phyloP scores from a whole-genome alignment of 2,113 vertebrate species.

The Prinia subflava region DNA sequence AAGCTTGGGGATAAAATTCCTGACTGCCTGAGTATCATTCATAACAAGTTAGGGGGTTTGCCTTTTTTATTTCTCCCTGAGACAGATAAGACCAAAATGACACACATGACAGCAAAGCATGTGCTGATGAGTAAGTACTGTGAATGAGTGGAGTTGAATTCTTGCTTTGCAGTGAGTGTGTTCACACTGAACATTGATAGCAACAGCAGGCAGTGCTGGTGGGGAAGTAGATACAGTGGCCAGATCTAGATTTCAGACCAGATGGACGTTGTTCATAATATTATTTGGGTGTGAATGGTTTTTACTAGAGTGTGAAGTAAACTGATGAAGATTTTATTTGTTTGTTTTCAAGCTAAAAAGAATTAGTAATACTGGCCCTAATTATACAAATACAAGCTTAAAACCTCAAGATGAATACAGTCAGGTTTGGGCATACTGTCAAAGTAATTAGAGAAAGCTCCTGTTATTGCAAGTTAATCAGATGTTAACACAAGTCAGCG shows the following conservation, averaged over 20 bases:
- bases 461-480: not conserved
- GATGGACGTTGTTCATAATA: conserved; percentile 11
- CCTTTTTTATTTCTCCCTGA: not conserved
- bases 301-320: conserved; percentile 32
- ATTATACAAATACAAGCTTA: not conserved
- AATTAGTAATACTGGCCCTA: not conserved
- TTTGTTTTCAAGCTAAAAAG: not conserved
- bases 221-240: not conserved
- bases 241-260: conserved; percentile 21
- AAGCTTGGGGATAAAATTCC: not conserved
- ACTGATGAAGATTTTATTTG: not conserved
- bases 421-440: not conserved
- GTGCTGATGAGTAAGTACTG: not conserved
- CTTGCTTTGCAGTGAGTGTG: not conserved
- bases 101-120: not conserved
- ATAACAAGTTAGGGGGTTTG: not conserved
- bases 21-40: not conserved
- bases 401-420: not conserved
- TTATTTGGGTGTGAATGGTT: not conserved
- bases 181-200: not conserved
- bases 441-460: not conserved
- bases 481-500: not conserved
- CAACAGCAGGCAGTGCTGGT: not conserved
- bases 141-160: not conserved
- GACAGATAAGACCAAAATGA: not conserved